Evolutionary conservation across 2,113 vertebrate genomes (phyloP).

Genomic region (Phalacrocorax aristotelis): DNA sequence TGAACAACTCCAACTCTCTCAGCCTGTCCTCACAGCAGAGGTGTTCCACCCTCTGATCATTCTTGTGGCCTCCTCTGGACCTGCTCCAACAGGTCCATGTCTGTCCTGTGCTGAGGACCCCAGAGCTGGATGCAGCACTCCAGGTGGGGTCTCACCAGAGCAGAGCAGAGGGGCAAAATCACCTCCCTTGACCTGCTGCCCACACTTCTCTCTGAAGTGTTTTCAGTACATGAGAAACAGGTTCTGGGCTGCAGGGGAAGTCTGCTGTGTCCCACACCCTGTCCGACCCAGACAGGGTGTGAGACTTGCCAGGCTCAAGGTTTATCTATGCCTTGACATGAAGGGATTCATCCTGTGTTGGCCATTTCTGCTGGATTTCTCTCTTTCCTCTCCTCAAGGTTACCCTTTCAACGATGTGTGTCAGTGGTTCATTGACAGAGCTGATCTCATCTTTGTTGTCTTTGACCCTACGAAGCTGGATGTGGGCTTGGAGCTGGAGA

Average conservation of each 20-base stretch:
- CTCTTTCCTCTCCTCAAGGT: slow-evolving; percentile 73
- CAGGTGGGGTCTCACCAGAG: too few species aligned
- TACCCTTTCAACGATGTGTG: slow-evolving; percentile 98
- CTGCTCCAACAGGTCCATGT: too few species aligned
- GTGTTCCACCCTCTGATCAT: too few species aligned
- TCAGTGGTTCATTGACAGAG: slow-evolving; percentile 99
- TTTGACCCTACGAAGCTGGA: slow-evolving; percentile 98
- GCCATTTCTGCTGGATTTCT: slow-evolving; percentile 13
- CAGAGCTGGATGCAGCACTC: too few species aligned
- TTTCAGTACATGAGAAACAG: background rate
- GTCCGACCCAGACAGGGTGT: background rate
- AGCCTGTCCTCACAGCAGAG: too few species aligned
- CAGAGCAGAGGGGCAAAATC: too few species aligned
- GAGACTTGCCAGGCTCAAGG: background rate
- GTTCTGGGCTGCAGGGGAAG: background rate
- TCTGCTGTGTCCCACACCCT: background rate
- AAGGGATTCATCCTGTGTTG: background rate
- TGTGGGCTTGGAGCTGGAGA: slow-evolving; percentile 94
- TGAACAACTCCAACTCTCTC: too few species aligned
- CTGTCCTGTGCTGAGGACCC: too few species aligned
- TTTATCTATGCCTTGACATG: background rate
- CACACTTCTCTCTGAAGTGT: background rate
- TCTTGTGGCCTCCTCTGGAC: too few species aligned
- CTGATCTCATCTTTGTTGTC: slow-evolving; percentile 96
- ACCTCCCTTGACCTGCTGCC: too few species aligned